Conservation (phyloP, 2,888 invertebrate genomes). For the Andrena bicolor region DNA sequence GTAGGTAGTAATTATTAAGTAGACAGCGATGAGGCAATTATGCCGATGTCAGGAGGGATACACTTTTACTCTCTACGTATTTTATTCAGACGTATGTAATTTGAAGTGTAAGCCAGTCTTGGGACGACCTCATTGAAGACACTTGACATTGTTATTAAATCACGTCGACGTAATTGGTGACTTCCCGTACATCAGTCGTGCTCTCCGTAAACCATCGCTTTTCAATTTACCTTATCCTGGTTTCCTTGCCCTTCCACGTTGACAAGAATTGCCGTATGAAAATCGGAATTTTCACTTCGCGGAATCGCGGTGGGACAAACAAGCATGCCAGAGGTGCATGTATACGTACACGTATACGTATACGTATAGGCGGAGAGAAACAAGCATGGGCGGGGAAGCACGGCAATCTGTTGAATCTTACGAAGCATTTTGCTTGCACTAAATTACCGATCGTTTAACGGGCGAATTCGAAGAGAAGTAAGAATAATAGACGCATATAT, state of each 20-base stretch:
- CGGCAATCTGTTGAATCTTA: conserved; percentile 66
- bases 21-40: not conserved
- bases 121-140: conserved; percentile 29
- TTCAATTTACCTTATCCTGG: not conserved
- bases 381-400: conserved; percentile 13
- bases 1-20: not conserved
- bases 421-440: conserved; percentile 27
- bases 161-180: conserved; percentile 15
- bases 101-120: conserved; percentile 17
- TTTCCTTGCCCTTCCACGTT: not conserved
- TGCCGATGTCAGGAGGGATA: not conserved
- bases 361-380: conserved; percentile 6
- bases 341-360: conserved; percentile 16
- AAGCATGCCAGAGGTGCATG: conserved; percentile 12
- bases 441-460: conserved; percentile 36
- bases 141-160: conserved; percentile 47
- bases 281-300: conserved; percentile 23
- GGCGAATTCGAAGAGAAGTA: conserved; percentile 28
- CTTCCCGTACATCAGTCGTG: conserved; percentile 14
- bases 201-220: conserved; percentile 2
- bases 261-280: not conserved
- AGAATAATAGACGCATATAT: conserved; percentile 22
- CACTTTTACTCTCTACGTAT: conserved; percentile 21
- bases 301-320: conserved; percentile 24
- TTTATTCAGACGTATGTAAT: conserved; percentile 3